Base-by-base conservation (phyloP, 2,888 invertebrate genomes). In the Dorcus hopei region DNA sequence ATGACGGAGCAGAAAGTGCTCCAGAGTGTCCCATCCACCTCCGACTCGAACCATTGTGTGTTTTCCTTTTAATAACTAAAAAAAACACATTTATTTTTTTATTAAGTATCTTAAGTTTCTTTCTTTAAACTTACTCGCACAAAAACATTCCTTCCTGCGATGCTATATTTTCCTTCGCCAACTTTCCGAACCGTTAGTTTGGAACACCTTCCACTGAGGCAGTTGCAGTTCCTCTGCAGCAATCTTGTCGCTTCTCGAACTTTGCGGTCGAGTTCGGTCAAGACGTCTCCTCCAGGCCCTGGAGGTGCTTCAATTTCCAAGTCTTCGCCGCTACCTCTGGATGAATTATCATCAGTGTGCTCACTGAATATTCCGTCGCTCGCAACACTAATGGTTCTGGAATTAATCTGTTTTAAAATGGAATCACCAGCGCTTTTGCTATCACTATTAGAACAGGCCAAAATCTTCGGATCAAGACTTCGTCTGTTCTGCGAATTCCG, bases 31-130 rank as follows among this genome's bases (percentile, higher is more conserved):
- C 95, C 95, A 95, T 64, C 94, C 94, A 65, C 95, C 95, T 60
- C 95, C 95, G 52, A 95, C 94, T 70, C 95, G 86, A 57, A 95
- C 95, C 95, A 95, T 95, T 86, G 94, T 94, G 83, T 95, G 95
- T n/a, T 90, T 87, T 52, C 91, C 93, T 78, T 93, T 93, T 74
- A 94, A 82, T 74, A 93, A 78, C 93, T 94, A 83, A 3, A 79
- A 80, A 64, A 73, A 68, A 54, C 26, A 38, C 9, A 39, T 38
- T 23, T 19, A 11, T 33, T 8, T 45, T n/a, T 4, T 43, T 7
- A 38, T 38, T 40, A 51, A 19, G 16, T 9, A 33, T 26, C 3
- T 19, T 33, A 33, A 33, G 7, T 33, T 5, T 33, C 1, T 33
- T 33, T 6, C 9, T 16, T 41, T 8, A 48, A 39, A 79, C 86